Evolutionary conservation across 2,797 vertebrate species (phyloP), one percentile per base, ranked within the genome.

Genomic region (Sphaeramia orbicularis): DNA sequence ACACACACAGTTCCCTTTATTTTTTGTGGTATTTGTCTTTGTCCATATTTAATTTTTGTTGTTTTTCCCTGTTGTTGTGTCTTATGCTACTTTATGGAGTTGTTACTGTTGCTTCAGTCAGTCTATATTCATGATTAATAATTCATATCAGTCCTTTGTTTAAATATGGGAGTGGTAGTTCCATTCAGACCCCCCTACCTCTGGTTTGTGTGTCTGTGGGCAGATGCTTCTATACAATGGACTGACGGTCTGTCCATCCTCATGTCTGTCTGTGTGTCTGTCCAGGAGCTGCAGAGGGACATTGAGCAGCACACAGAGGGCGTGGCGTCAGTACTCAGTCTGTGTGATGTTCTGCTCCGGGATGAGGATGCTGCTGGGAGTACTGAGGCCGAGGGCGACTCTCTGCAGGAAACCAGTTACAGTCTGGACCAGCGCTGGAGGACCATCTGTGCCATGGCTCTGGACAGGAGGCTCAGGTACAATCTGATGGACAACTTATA

Each of bases 371-470:
- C 95, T 89, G 91, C 0, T 0, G 71, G 80, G 4, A 55, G 72
- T 59, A n/a, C 21, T 0, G 95, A 95, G 79, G 92, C 84, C 0
- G 95, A 97, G 86, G 94, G 94, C 1, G 95, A 96, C 91, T 97
- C 96, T 48, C 92, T 99, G 84, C 96, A 96, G 88, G 95, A 96
- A 84, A 96, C 96, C 43, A 96, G 95, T 51, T 90, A 90, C 68
- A 97, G 96, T 86, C 91, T 99, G 89, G 96, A 98, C 90, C 94
- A 95, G 59, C 94, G 96, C 86, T 99, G 98, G 97, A 95, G 96
- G 89, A 96, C 96, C 80, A 96, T 99, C 75, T 98, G 97, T 13
- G 89, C 96, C 81, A 89, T 97, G 95, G 97, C 96, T 2, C 94
- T 97, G 93, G 96, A 98, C 73, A 92, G 96, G 65, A 93, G 95